Conservation (phyloP, 1,140 invertebrate species). For the Lepidostoma basale region DNA sequence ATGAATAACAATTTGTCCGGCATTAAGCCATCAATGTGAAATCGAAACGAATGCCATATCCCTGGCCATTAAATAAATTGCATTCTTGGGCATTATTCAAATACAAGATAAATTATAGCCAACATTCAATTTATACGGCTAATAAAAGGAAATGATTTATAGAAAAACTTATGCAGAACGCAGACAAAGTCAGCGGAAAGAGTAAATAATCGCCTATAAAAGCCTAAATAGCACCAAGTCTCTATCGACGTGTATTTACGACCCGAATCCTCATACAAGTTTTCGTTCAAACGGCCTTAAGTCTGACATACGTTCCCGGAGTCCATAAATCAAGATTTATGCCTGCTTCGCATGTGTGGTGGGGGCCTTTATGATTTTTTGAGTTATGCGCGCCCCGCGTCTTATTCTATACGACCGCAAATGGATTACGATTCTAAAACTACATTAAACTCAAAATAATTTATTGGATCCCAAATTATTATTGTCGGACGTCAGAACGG, state of each 20-base stretch:
- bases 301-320: conserved; percentile 7
- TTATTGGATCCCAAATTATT: too few relatives aligned
- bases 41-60: too few relatives aligned
- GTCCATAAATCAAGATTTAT: conserved; percentile 33
- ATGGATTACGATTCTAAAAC: background rate
- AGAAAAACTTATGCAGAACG: conserved; percentile 11
- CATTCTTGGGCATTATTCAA: background rate
- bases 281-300: conserved; percentile 30
- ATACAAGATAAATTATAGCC: background rate
- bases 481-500: too few relatives aligned
- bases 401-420: background rate
- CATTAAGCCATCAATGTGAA: too few relatives aligned
- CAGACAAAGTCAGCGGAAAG: conserved; percentile 9
- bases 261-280: conserved; percentile 9
- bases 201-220: conserved; percentile 32
- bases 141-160: conserved; percentile 13
- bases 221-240: conserved; percentile 24
- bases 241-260: conserved; percentile 17
- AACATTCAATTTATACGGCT: background rate
- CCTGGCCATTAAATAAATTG: too few relatives aligned
- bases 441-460: background rate
- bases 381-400: conserved; percentile 2
- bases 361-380: conserved; percentile 32
- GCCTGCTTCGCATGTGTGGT: conserved; percentile 5
- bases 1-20: too few relatives aligned